Percentiles rank a stretch among this genome's conserved stretches.
These are phyloP conservation scores for Lophius piscatorius DNA, from an alignment of 2,113 vertebrate species.

Conservation along the genomic window DNA sequence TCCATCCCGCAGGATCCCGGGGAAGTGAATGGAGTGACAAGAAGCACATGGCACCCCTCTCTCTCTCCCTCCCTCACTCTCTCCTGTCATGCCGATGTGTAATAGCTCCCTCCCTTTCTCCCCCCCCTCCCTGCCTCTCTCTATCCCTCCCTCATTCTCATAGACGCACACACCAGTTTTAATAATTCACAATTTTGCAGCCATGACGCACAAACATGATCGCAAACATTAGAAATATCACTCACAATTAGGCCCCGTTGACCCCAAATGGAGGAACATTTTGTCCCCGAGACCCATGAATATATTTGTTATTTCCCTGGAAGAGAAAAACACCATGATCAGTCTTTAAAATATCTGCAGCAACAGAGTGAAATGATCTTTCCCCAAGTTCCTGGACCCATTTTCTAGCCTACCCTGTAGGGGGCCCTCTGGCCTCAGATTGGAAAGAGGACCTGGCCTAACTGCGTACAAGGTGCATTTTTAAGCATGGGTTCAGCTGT, in stretches of 20 bases:
- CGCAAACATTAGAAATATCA: slow-evolving; percentile 15
- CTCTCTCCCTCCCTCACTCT: slow-evolving; percentile 61
- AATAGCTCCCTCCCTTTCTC: slow-evolving; percentile 31
- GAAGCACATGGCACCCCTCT: slow-evolving; percentile 82
- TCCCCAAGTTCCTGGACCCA: slow-evolving; percentile 4
- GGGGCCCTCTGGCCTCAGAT: slow-evolving; percentile 13
- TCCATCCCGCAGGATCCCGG: slow-evolving; percentile 76
- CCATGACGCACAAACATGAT: slow-evolving; percentile 28
- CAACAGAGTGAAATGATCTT: too few relatives aligned
- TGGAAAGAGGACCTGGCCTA: slow-evolving; percentile 2
- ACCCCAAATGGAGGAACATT: slow-evolving; percentile 7
- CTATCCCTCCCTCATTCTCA: neutral
- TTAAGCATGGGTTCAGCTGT: slow-evolving; percentile 16
- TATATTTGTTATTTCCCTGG: neutral
- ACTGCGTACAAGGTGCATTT: too few relatives aligned
- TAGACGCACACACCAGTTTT: slow-evolving; percentile 3
- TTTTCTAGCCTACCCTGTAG: too few relatives aligned
- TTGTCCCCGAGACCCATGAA: neutral
- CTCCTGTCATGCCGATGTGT: slow-evolving; percentile 45
- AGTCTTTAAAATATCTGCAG: neutral
- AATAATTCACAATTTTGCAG: slow-evolving; percentile 16
- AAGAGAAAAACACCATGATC: neutral
- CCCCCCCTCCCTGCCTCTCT: neutral
- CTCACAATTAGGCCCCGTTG: slow-evolving; percentile 23
- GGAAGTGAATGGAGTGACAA: slow-evolving; percentile 72